Conservation (phyloP, 2,113 vertebrate genomes). For the Oenanthe oenanthe region DNA sequence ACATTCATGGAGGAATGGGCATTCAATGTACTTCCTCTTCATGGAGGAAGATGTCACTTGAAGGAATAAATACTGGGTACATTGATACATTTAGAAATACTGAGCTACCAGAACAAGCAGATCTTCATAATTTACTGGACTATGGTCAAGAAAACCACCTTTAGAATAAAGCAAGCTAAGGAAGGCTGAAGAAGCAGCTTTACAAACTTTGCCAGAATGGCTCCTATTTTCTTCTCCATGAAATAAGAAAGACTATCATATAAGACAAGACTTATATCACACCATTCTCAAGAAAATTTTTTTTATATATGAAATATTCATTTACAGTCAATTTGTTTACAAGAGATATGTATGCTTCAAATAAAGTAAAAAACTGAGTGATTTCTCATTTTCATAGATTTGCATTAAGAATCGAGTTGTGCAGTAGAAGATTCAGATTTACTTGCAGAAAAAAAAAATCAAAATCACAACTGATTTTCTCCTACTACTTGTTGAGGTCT, state of each 20-base stretch:
- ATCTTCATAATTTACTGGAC: not conserved
- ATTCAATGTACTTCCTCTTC: not conserved
- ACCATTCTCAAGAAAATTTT: not conserved
- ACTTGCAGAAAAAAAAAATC: not conserved
- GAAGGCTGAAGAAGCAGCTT: not conserved
- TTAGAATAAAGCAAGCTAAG: not conserved
- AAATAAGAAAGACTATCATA: not conserved
- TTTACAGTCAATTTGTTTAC: not conserved
- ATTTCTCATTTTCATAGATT: not conserved
- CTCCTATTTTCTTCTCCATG: not conserved
- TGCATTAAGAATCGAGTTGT: not conserved
- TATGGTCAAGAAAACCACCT: not conserved
- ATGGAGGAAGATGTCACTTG: not conserved
- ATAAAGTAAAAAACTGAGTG: not conserved
- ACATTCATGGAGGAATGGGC: not conserved
- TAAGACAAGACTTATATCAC: not conserved
- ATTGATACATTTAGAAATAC: not conserved
- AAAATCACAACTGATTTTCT: not conserved
- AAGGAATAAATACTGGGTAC: not conserved
- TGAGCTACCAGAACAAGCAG: not conserved
- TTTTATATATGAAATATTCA: not conserved
- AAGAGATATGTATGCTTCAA: not conserved
- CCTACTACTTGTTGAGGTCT: not conserved
- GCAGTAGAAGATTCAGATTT: not conserved
- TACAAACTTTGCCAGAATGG: not conserved